A percentile compares a stretch with the other conserved stretches of the same genome.
Evolutionary conservation across 1,140 invertebrate genomes (phyloP).

Genomic region (Drosophila eugracilis): DNA sequence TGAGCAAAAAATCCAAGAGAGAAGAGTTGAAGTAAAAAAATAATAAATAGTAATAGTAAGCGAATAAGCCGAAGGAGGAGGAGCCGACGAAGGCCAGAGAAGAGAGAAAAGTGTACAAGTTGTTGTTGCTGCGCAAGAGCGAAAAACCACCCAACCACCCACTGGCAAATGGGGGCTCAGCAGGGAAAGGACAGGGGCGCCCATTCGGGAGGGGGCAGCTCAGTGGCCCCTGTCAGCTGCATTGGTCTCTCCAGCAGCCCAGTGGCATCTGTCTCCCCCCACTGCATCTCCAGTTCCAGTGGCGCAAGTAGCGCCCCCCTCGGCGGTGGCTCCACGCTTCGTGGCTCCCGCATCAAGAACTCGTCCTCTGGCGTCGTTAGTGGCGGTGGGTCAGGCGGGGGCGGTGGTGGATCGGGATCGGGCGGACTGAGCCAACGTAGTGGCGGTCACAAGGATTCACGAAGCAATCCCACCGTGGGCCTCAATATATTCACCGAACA

Average conservation of each 20-base stretch:
- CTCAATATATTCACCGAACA: constrained; percentile 96
- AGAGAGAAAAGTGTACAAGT: constrained; percentile 59
- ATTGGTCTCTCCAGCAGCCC: constrained; percentile 74
- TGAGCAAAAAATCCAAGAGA: constrained; percentile 50
- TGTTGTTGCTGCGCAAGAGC: constrained; percentile 53
- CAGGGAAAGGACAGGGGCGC: constrained; percentile 91
- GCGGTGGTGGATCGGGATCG: constrained; percentile 84
- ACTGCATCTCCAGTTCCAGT: constrained; percentile 66
- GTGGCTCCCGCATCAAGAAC: constrained; percentile 83
- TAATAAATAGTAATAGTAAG: constrained; percentile 37
- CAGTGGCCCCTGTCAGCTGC: constrained; percentile 70
- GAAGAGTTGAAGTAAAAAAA: constrained; percentile 9
- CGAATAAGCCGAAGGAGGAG: constrained; percentile 16
- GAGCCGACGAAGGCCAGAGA: constrained; percentile 20
- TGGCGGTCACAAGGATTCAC: constrained; percentile 90
- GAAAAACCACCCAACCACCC: constrained; percentile 33
- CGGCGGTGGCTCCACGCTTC: constrained; percentile 76
- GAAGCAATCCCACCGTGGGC: constrained; percentile 87
- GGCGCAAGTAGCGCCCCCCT: constrained; percentile 51
- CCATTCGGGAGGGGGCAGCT: constrained; percentile 64
- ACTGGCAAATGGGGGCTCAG: constrained; percentile 91
- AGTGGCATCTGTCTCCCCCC: constrained; percentile 68
- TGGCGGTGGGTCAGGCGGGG: constrained; percentile 86
- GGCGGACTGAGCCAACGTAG: constrained; percentile 81
- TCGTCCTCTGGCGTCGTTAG: constrained; percentile 86